Percentiles rank a stretch among this genome's conserved stretches.
These are phyloP conservation scores for Meandrina meandrites DNA, from an alignment of 92 coral and sea anemone species.

Conservation along the genomic window DNA sequence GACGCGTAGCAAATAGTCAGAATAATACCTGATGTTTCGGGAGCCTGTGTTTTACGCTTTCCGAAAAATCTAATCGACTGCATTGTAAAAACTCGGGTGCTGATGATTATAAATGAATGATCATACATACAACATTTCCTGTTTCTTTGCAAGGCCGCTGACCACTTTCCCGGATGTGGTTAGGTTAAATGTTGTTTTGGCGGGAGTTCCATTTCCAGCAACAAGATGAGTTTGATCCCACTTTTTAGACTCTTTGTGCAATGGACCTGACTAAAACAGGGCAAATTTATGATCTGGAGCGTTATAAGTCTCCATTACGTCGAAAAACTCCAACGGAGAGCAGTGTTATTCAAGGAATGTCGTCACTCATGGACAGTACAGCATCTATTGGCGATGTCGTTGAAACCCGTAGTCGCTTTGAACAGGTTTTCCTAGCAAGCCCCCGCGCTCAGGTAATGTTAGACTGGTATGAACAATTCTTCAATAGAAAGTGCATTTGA, in stretches of 20 bases:
- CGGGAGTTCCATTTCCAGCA: constrained; percentile 1
- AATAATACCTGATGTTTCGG: constrained; percentile 27
- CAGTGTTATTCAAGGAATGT: background rate
- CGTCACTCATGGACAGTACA: constrained; percentile 4
- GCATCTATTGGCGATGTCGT: background rate
- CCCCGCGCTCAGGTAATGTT: constrained; percentile 82
- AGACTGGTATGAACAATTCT: background rate
- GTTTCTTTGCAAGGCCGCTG: background rate
- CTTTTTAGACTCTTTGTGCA: background rate
- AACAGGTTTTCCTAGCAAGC: constrained; percentile 74
- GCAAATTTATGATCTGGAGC: constrained; percentile 10
- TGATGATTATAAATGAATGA: background rate
- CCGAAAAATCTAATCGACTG: background rate
- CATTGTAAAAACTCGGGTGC: no score
- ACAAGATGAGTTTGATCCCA: background rate
- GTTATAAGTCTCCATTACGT: background rate
- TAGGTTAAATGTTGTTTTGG: background rate
- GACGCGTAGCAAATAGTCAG: background rate
- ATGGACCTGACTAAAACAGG: constrained; percentile 9
- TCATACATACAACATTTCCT: background rate
- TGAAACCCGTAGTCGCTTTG: constrained; percentile 49
- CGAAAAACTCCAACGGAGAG: background rate
- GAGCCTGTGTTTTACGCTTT: constrained; percentile 12
- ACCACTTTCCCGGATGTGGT: background rate
- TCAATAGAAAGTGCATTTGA: background rate